phyloP scores from a whole-genome alignment of 2,888 invertebrate genomes.

The Phengaris alcon region DNA sequence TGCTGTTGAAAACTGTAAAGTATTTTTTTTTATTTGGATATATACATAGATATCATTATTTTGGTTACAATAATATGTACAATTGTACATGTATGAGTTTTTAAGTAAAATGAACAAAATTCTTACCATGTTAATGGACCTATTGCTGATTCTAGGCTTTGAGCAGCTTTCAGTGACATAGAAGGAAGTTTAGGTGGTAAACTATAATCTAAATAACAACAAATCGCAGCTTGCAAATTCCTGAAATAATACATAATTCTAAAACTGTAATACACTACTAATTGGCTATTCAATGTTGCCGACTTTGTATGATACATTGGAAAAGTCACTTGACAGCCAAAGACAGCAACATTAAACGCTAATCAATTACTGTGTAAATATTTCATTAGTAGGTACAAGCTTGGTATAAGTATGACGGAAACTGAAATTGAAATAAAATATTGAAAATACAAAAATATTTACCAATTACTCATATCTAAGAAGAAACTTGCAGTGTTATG shows the following conservation, averaged over 20 bases:
- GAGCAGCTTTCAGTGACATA: constrained; percentile 80
- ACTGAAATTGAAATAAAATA: neutral
- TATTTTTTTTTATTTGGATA: neutral
- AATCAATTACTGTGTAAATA: too few species aligned
- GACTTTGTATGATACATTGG: too few species aligned
- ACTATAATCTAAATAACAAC: constrained; percentile 95
- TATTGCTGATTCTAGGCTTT: constrained; percentile 83
- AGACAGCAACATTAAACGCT: too few species aligned
- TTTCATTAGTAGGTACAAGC: constrained; percentile 4
- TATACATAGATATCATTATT: neutral
- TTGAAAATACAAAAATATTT: constrained; percentile 42
- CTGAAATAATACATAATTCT: constrained; percentile 72
- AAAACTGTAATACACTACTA: too few species aligned
- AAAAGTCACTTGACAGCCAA: too few species aligned
- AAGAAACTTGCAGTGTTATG: constrained; percentile 90
- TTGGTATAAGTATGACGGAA: constrained; percentile 7
- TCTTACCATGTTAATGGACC: constrained; percentile 85
- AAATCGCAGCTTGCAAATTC: constrained; percentile 97
- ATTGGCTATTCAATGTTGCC: too few species aligned
- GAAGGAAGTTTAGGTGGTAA: constrained; percentile 78
- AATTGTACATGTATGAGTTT: too few species aligned
- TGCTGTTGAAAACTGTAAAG: constrained; percentile 86
- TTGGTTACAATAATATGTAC: neutral
- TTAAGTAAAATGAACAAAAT: constrained; percentile 7
- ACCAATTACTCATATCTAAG: constrained; percentile 99